Evolutionary conservation across 1,140 invertebrate species (phyloP), one percentile per base, ranked within the genome.

Genomic region (Protaetia brevitarsis): DNA sequence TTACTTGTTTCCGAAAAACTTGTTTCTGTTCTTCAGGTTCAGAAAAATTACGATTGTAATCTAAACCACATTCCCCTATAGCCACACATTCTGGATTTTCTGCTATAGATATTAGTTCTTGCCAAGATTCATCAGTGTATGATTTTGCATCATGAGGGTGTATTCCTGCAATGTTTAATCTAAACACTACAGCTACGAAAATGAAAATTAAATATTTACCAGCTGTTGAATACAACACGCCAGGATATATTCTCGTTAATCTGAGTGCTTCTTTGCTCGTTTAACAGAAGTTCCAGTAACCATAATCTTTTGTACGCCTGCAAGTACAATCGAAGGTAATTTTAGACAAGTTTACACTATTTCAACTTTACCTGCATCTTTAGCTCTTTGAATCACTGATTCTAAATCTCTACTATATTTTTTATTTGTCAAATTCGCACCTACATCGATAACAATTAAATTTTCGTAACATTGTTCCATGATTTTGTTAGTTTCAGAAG

Each of bases 131-230:
- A 59, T 94, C 91, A 63, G 87, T 86, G 88, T 94, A 97, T 1
- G 91, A 92, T 81, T 96, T 97, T 1, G 95, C 94, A 82, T 97
- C 95, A 79, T 97, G 94, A 6, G 95, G 95, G 82, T 97, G 95
- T 66, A 98, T 89, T 69, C 94, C 91, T 92, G 68, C 13, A 73
- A 69, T 63, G 57, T 67, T 64, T 58, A 57, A 58, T 51, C 13
- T 45, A 29, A 59, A 26, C 16, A 13, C 26, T 45, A 26, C 45
- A 13, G 5, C 7, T 3, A 29, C 23, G 34, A 62, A 16, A 36
- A 60, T 8, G 19, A 59, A 36, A 10, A n/a, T 45, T 26, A 31
- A 11, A 51, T 4, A 29, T 8, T 78, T 80, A 92, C 92, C 95
- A 77, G 94, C 93, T 71, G 95, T 96, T 41, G 91, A 96, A 80